Conservation (phyloP, 2,888 invertebrate species). For the Temnothorax unifasciatus region DNA sequence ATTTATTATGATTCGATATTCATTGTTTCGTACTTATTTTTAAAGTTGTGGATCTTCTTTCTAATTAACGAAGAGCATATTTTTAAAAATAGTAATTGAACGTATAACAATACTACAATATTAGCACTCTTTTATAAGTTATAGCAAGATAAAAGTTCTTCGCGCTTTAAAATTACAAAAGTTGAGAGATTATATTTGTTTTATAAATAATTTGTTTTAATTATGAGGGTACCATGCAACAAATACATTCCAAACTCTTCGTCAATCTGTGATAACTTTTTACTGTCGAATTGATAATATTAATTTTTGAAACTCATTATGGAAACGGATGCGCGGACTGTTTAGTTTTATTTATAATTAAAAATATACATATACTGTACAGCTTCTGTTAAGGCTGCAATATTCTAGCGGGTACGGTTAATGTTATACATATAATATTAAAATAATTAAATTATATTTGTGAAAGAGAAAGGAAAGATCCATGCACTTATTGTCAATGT, state of each 20-base stretch:
- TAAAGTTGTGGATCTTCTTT: not conserved
- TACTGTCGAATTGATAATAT: slow-evolving; percentile 80
- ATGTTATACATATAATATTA: slow-evolving; percentile 41
- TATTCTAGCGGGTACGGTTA: slow-evolving; percentile 39
- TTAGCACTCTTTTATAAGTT: not conserved
- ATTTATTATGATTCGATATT: slow-evolving; percentile 27
- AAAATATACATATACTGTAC: slow-evolving; percentile 45
- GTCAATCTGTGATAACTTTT: slow-evolving; percentile 84
- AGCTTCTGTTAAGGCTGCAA: slow-evolving; percentile 69
- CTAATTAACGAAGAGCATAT: not conserved
- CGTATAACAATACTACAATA: not conserved
- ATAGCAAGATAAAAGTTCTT: slow-evolving; percentile 1
- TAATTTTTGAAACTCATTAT: slow-evolving; percentile 75
- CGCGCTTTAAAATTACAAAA: not conserved
- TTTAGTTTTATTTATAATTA: slow-evolving; percentile 66
- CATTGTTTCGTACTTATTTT: not conserved
- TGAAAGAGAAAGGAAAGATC: slow-evolving; percentile 19
- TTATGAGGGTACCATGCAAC: slow-evolving; percentile 58
- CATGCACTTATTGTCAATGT: slow-evolving; percentile 23
- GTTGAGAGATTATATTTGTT: slow-evolving; percentile 45
- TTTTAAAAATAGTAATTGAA: not conserved
- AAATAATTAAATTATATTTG: slow-evolving; percentile 62
- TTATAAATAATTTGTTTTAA: slow-evolving; percentile 78
- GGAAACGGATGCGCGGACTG: slow-evolving; percentile 50
- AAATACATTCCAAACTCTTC: slow-evolving; percentile 73